These are phyloP conservation scores for Momotus momota DNA, from an alignment of 2,797 vertebrate genomes.

Conservation along the genomic window DNA sequence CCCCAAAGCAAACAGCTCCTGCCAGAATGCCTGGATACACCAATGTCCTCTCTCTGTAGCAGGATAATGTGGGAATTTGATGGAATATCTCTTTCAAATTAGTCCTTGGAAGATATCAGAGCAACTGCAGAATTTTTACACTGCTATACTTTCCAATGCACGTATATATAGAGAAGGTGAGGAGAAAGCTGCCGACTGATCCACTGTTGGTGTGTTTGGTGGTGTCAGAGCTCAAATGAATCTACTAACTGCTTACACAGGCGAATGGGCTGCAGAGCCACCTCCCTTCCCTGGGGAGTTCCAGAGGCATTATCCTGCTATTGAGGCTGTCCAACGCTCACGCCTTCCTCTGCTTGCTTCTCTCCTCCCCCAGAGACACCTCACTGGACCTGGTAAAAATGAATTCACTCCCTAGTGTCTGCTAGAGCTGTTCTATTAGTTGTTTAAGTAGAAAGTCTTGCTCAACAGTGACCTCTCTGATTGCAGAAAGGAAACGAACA, in stretches of 20 bases:
- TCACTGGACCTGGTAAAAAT: not conserved
- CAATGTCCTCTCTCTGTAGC: not conserved
- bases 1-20: conserved; percentile 34
- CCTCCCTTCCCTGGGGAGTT: not conserved
- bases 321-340: rapidly evolving
- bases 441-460: not conserved
- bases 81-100: conserved; percentile 5
- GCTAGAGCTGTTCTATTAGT: not conserved
- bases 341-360: not conserved
- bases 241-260: not conserved
- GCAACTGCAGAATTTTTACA: not conserved
- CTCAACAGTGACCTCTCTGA: not conserved
- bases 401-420: not conserved
- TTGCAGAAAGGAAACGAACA: not conserved
- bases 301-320: not conserved
- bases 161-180: not conserved
- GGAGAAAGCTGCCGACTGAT: not conserved
- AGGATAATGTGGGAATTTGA: conserved; percentile 41
- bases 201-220: not conserved
- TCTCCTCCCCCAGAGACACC: not conserved
- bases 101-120: not conserved
- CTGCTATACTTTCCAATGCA: not conserved
- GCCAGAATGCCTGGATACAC: conserved; percentile 44
- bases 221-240: not conserved
- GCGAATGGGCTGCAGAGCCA: not conserved